Evolutionary conservation across 1,140 invertebrate genomes (phyloP).

Genomic region (Drosophila mojavensis): DNA sequence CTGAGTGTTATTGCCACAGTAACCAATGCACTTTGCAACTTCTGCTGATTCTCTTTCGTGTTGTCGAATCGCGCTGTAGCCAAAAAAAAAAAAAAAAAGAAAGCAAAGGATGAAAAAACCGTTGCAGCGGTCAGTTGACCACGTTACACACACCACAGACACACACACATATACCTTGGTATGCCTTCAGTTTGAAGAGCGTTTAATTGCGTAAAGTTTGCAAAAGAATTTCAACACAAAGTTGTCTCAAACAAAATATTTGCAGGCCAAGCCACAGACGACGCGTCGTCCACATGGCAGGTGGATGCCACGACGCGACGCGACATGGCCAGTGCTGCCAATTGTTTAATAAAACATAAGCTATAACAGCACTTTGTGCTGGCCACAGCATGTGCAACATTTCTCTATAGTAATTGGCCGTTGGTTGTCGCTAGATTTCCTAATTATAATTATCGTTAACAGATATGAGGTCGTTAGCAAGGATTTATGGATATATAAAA

Average conservation of each 20-base stretch:
- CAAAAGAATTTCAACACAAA: conserved; percentile 3
- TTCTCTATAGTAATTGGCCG: conserved; percentile 23
- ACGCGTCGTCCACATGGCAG: no score
- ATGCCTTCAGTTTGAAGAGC: conserved; percentile 7
- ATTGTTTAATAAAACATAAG: neutral
- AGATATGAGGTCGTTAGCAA: neutral
- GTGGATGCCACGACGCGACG: no score
- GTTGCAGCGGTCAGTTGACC: conserved; percentile 3
- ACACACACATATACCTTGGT: no score
- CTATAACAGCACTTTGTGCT: conserved; percentile 1
- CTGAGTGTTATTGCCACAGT: conserved; percentile 63
- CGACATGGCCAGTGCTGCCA: neutral
- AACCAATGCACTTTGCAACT: conserved; percentile 66
- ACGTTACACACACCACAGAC: no score
- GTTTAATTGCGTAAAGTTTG: conserved; percentile 39
- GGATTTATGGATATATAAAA: neutral
- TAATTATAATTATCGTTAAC: conserved; percentile 27
- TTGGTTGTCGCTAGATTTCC: conserved; percentile 1
- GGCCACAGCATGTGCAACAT: neutral
- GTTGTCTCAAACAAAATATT: conserved; percentile 1
- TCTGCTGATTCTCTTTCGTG: conserved; percentile 1
- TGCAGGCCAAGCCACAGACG: neutral
- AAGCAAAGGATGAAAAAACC: no score
- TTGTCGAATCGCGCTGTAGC: neutral
- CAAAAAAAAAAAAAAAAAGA: conserved; percentile 3